These are phyloP conservation scores for Phacellophora camtschatica DNA, from an alignment of 30 jellyfish, hydroid and myxozoan genomes.

Conservation along the genomic window DNA sequence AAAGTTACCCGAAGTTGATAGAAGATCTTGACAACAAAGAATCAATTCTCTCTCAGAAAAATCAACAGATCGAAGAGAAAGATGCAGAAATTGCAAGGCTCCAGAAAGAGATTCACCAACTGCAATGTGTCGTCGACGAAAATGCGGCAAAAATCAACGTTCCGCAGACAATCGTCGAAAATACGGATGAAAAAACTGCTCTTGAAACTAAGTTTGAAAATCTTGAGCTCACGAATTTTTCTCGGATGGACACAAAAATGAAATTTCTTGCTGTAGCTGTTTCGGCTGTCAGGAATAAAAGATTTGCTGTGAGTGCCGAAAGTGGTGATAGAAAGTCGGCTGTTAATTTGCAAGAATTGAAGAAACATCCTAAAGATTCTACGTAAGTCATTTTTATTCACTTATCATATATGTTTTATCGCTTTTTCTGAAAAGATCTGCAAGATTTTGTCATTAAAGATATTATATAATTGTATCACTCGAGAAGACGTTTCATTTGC, in stretches of 20 bases:
- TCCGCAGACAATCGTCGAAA: conserved; percentile 26
- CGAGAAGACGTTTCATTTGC: too few species aligned
- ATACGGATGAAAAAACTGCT: conserved; percentile 1
- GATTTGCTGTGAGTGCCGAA: conserved; percentile 93
- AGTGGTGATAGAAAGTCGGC: conserved; percentile 81
- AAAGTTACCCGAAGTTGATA: conserved; percentile 62
- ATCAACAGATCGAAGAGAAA: conserved; percentile 43
- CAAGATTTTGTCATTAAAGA: too few species aligned
- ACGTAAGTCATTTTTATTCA: neutral
- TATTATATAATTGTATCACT: too few species aligned
- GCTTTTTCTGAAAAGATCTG: too few species aligned
- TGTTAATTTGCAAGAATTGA: conserved; percentile 40
- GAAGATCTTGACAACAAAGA: conserved; percentile 60
- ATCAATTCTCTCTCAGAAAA: conserved; percentile 44
- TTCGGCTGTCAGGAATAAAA: conserved; percentile 65
- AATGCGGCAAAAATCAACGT: conserved; percentile 24
- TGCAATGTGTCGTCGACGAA: conserved; percentile 77
- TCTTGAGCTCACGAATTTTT: conserved; percentile 1
- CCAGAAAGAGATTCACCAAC: conserved; percentile 74
- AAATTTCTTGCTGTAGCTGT: conserved; percentile 72
- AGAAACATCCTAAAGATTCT: conserved; percentile 72
- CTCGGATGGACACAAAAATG: conserved; percentile 64
- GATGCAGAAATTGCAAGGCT: conserved; percentile 55
- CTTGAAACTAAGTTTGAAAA: conserved; percentile 19
- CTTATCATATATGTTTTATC: too few species aligned